phyloP scores from a whole-genome alignment of 1,140 invertebrate species.

The Trypoxylus dichotomus region DNA sequence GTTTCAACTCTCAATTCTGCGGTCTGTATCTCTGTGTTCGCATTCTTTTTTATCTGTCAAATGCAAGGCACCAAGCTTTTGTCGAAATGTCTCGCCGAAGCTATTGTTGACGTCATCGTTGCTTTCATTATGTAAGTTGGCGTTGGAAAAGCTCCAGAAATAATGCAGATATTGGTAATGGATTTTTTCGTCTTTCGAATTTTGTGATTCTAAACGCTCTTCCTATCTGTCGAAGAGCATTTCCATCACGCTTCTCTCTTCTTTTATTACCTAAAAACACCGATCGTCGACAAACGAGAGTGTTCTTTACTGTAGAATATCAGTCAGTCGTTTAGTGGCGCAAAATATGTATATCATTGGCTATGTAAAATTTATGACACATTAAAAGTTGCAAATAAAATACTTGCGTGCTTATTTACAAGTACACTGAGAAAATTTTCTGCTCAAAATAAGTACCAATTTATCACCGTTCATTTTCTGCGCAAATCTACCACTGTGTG shows the following conservation, averaged over 20 bases:
- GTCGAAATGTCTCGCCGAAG: constrained; percentile 45
- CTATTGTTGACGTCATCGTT: constrained; percentile 45
- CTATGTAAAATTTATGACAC: too few species aligned
- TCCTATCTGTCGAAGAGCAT: neutral
- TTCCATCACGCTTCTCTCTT: neutral
- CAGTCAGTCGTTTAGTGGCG: too few species aligned
- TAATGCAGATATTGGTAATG: constrained; percentile 52
- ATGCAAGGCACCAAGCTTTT: constrained; percentile 45
- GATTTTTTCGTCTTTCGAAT: constrained; percentile 42
- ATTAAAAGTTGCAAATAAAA: too few species aligned
- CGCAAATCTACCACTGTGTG: too few species aligned
- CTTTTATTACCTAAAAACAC: neutral
- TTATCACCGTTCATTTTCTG: too few species aligned
- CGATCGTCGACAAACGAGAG: too few species aligned
- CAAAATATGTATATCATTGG: too few species aligned
- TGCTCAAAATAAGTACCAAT: too few species aligned
- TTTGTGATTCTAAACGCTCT: constrained; percentile 28
- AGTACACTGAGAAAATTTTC: too few species aligned
- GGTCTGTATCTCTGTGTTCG: constrained; percentile 35
- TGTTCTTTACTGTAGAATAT: too few species aligned
- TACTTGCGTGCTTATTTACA: too few species aligned
- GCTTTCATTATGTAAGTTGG: constrained; percentile 50
- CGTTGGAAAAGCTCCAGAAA: constrained; percentile 47
- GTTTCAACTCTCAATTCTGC: constrained; percentile 33
- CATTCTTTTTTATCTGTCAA: constrained; percentile 49